Evolutionary conservation across 2,113 vertebrate species (phyloP).

Genomic region (Phodopus roborovskii): DNA sequence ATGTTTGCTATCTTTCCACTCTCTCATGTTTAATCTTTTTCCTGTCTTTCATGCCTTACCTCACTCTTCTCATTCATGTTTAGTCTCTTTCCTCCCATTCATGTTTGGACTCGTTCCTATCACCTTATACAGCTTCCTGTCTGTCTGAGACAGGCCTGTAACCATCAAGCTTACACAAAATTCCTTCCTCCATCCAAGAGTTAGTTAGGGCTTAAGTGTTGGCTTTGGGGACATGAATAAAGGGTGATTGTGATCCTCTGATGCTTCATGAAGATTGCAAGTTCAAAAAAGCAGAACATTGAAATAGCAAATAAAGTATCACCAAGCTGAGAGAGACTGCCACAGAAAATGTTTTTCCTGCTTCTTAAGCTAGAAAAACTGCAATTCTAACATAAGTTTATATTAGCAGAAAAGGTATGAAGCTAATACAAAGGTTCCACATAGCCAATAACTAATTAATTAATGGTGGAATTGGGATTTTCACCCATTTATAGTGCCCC

Average conservation of each 20-base stretch:
- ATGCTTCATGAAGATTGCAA: rapidly evolving
- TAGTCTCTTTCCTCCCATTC: neutral
- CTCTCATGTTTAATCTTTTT: neutral
- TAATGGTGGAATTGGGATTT: neutral
- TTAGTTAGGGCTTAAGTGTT: no score
- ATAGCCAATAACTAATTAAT: neutral
- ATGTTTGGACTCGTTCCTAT: neutral
- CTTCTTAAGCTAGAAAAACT: neutral
- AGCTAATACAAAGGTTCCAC: neutral
- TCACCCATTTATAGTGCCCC: neutral
- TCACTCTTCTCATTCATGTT: neutral
- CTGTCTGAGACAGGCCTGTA: no score
- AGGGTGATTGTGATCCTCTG: neutral
- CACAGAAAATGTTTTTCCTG: neutral
- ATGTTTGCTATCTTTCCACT: neutral
- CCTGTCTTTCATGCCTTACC: neutral
- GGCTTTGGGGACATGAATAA: rapidly evolving
- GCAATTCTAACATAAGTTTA: neutral
- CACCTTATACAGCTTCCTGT: neutral
- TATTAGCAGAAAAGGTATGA: neutral
- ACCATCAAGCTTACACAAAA: neutral
- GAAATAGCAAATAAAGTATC: neutral
- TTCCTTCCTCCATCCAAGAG: no score
- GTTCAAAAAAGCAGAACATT: neutral
- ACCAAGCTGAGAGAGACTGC: neutral